Percentiles rank a stretch among this genome's conserved stretches.
These are phyloP conservation scores for Melieria crassipennis DNA, from an alignment of 2,888 invertebrate genomes.

Conservation along the genomic window DNA sequence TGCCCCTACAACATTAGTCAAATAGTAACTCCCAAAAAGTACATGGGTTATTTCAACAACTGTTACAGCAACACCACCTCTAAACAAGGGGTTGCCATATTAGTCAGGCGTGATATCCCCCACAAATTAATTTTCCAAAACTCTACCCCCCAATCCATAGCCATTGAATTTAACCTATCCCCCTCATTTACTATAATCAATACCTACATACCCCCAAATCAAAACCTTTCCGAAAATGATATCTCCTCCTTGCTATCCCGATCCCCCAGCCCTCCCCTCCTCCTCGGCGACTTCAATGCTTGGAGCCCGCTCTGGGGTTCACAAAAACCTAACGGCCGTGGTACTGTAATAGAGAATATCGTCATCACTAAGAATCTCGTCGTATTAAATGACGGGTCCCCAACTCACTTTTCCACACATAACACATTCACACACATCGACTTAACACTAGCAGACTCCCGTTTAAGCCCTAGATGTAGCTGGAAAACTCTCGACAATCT, in stretches of 20 bases:
- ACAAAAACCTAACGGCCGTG: slow-evolving; percentile 1
- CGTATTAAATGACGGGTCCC: slow-evolving; percentile 1
- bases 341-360: slow-evolving; percentile 16
- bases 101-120: background rate
- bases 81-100: background rate
- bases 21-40: background rate
- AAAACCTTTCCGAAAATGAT: slow-evolving; percentile 1
- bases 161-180: background rate
- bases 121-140: background rate
- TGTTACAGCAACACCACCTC: too few species aligned
- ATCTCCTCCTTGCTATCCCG: slow-evolving; percentile 1
- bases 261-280: background rate
- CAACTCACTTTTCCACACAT: slow-evolving; percentile 7
- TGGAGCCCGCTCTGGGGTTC: slow-evolving; percentile 28
- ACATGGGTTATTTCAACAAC: background rate
- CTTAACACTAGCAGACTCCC: slow-evolving; percentile 7
- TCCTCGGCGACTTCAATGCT: slow-evolving; percentile 20
- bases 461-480: slow-evolving; percentile 9
- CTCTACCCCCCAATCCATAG: background rate
- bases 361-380: slow-evolving; percentile 1
- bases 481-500: slow-evolving; percentile 17
- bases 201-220: background rate
- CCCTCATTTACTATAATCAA: background rate
- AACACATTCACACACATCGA: slow-evolving; percentile 26
- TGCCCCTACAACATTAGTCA: background rate